phyloP scores from a whole-genome alignment of 2,113 vertebrate genomes.

The Nesoenas mayeri region DNA sequence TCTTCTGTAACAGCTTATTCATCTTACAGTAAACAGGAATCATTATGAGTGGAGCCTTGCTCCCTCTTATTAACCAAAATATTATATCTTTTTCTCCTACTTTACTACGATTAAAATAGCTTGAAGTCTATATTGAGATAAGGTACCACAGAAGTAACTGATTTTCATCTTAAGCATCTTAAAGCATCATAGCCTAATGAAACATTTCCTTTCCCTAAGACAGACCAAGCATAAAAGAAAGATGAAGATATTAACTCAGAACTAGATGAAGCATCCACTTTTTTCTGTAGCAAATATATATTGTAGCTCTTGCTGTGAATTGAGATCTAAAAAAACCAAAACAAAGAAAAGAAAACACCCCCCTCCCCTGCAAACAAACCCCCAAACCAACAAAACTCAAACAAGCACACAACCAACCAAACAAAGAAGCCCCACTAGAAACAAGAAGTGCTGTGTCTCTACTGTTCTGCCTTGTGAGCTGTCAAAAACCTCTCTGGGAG shows the following conservation, averaged over 20 bases:
- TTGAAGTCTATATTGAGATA: not conserved
- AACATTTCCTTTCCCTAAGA: not conserved
- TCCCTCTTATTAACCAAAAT: not conserved
- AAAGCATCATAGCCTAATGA: not conserved
- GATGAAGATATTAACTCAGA: not conserved
- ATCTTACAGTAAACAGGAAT: not conserved
- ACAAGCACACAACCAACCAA: not conserved
- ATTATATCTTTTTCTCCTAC: not conserved
- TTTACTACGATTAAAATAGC: not conserved
- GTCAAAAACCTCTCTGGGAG: not conserved
- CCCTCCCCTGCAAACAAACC: not conserved
- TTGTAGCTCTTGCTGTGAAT: not conserved
- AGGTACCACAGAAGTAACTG: not conserved
- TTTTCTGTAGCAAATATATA: not conserved
- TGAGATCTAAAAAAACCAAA: not conserved
- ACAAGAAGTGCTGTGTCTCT: not conserved
- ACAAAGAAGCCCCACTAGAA: not conserved
- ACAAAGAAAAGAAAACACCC: not conserved
- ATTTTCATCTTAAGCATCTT: not conserved
- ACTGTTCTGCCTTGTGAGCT: not conserved
- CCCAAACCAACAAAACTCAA: too few species aligned
- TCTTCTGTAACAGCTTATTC: slow-evolving; percentile 3
- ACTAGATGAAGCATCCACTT: not conserved
- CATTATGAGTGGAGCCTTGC: not conserved
- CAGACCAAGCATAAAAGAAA: not conserved